phyloP scores from a whole-genome alignment of 2,797 vertebrate species.

The Pangasius krempfi region DNA sequence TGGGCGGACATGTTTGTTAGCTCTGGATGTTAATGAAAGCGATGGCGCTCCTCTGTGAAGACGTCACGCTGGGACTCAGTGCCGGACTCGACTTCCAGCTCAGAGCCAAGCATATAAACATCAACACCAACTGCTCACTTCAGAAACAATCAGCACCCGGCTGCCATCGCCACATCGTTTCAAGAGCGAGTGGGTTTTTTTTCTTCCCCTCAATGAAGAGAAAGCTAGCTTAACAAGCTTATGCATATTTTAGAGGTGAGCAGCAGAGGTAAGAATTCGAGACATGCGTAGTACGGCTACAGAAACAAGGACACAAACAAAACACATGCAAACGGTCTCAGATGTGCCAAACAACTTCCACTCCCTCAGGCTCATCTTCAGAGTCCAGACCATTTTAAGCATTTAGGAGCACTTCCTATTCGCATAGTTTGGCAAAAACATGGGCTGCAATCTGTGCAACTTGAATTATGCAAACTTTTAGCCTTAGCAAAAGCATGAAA shows the following conservation, averaged over 20 bases:
- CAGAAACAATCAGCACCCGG: constrained; percentile 25
- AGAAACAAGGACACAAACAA: neutral
- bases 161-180: constrained; percentile 16
- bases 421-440: neutral
- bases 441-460: neutral
- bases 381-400: neutral
- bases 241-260: neutral
- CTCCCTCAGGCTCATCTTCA: neutral
- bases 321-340: constrained; percentile 9
- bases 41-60: constrained; percentile 12
- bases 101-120: constrained; percentile 36
- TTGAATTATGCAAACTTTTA: neutral
- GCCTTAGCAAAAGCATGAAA: neutral
- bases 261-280: neutral
- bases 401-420: neutral
- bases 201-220: too few relatives aligned
- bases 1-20: constrained; percentile 38
- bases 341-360: neutral
- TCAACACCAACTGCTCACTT: constrained; percentile 28
- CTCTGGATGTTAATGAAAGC: constrained; percentile 36
- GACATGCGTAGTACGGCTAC: neutral
- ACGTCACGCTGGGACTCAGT: constrained; percentile 25
- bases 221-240: neutral
- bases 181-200: neutral
- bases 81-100: constrained; percentile 5